Evolutionary conservation across 2,888 invertebrate genomes (phyloP).

Genomic region (Drosophila villosipedis): DNA sequence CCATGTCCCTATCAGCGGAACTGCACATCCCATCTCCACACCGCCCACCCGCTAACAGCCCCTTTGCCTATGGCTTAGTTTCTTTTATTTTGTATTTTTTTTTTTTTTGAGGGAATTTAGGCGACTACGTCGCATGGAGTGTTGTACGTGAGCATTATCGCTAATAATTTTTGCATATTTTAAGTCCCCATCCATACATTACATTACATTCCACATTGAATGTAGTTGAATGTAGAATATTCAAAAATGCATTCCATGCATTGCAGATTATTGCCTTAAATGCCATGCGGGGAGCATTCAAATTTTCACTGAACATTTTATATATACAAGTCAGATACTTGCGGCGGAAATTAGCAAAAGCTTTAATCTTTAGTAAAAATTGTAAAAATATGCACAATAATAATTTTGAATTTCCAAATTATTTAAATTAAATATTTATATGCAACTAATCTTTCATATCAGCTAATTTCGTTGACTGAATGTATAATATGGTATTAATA

Average conservation of each 20-base stretch:
- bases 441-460: not conserved
- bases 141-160: slow-evolving; percentile 83
- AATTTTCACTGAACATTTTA: slow-evolving; percentile 18
- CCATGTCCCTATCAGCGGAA: slow-evolving; percentile 70
- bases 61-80: slow-evolving; percentile 23
- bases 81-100: slow-evolving; percentile 7
- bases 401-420: slow-evolving; percentile 1
- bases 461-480: not conserved
- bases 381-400: not conserved
- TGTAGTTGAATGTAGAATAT: slow-evolving; percentile 48
- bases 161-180: slow-evolving; percentile 82
- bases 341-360: slow-evolving; percentile 13
- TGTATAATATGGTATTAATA: not conserved
- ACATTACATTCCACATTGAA: slow-evolving; percentile 33
- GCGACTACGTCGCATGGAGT: slow-evolving; percentile 59
- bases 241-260: slow-evolving; percentile 63
- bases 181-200: slow-evolving; percentile 25
- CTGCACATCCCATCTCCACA: slow-evolving; percentile 14
- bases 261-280: slow-evolving; percentile 55
- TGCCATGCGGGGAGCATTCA: not conserved
- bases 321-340: slow-evolving; percentile 12
- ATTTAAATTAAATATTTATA: not conserved
- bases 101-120: slow-evolving; percentile 45
- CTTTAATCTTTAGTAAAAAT: slow-evolving; percentile 3
- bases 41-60: not conserved